Conservation (phyloP, 2,113 vertebrate genomes). For the Herpailurus yagouaroundi region DNA sequence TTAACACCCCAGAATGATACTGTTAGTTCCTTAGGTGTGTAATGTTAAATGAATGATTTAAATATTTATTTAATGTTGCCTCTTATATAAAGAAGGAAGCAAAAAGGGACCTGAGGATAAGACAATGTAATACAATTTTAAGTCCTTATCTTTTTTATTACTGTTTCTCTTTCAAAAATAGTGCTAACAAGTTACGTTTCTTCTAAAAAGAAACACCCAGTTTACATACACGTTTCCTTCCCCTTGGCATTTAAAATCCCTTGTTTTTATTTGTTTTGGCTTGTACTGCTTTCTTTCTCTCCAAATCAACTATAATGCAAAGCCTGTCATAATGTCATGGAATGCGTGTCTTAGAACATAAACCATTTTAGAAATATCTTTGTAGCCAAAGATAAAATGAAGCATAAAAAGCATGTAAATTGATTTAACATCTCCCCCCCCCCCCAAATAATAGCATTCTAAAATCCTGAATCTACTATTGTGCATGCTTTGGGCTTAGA, state of each 20-base stretch:
- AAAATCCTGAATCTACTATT: neutral
- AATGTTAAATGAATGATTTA: conserved; percentile 22
- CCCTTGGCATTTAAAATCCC: neutral
- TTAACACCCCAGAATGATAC: neutral
- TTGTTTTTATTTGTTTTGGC: conserved; percentile 21
- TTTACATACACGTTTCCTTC: neutral
- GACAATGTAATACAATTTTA: neutral
- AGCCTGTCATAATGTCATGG: neutral
- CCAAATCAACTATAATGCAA: neutral
- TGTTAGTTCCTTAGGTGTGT: neutral
- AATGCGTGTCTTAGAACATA: neutral
- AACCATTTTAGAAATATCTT: conserved; percentile 39
- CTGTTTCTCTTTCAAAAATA: conserved; percentile 14
- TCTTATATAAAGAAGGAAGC: neutral
- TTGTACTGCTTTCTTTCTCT: neutral
- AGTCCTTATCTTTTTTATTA: neutral
- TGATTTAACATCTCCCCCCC: neutral
- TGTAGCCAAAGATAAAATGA: conserved; percentile 39
- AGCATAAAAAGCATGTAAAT: neutral
- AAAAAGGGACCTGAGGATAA: neutral
- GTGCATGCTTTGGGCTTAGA: neutral
- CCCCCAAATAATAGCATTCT: neutral
- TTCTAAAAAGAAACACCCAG: conserved; percentile 11
- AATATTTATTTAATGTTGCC: neutral
- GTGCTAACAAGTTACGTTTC: neutral